These are phyloP conservation scores for Cuculus canorus DNA, from an alignment of 2,797 vertebrate genomes.

Conservation along the genomic window DNA sequence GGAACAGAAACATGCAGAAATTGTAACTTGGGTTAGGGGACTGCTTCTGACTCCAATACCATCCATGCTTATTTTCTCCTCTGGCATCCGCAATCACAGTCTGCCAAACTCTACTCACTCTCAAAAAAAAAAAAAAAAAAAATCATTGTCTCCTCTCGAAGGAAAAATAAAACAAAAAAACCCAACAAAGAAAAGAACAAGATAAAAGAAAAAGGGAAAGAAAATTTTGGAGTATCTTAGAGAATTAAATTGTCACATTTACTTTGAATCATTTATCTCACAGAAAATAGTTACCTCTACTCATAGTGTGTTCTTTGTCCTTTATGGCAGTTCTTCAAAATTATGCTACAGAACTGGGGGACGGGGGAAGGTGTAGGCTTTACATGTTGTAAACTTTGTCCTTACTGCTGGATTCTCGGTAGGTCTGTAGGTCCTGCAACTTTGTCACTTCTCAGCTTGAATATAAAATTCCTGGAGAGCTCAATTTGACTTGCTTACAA, in stretches of 20 bases:
- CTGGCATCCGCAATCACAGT: neutral
- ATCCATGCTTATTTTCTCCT: neutral
- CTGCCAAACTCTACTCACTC: neutral
- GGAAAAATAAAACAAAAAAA: no score
- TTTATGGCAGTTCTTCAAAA: neutral
- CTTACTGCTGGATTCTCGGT: neutral
- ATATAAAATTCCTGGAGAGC: neutral
- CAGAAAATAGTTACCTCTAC: neutral
- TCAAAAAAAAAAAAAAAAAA: neutral
- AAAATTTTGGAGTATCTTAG: neutral
- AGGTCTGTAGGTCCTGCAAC: neutral
- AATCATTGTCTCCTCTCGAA: neutral
- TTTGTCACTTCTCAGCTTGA: neutral
- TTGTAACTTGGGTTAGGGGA: neutral
- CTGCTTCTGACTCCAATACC: neutral
- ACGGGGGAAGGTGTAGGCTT: neutral
- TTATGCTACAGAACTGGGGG: neutral
- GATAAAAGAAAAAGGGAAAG: neutral
- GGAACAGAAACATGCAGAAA: neutral
- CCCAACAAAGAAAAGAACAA: neutral
- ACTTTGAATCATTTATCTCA: neutral
- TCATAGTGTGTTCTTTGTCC: neutral
- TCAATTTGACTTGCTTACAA: neutral
- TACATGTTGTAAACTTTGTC: neutral
- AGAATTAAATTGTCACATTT: neutral